Evolutionary conservation across 2,113 vertebrate species (phyloP), one percentile per base, ranked within the genome.

Genomic region (Corynorhinus townsendii): DNA sequence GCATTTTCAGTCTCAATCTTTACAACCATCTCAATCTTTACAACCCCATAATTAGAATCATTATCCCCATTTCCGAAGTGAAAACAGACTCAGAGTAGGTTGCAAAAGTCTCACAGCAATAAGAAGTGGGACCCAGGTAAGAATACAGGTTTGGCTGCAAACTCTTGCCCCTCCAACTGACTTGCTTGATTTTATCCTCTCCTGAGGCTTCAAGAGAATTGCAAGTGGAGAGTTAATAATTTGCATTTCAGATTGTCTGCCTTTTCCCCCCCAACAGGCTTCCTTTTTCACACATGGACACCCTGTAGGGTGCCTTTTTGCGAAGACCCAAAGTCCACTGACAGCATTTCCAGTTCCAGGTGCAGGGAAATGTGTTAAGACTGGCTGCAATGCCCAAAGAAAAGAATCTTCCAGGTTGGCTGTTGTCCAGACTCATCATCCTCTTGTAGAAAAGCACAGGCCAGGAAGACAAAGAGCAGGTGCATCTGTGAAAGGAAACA

Each of bases 401-500:
- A 79, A 81, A 73, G 66, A 35, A 59, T 94, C 89, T 84, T 95
- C 95, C 89, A 79, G 38, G 62, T 11, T 35, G 77, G 52, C 62
- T 89, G 83, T 49, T 93, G 91, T 80, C 84, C 80, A 92, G 80
- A 56, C 14, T 91, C 76, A 30, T 84, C 92, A 4, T 90, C 72
- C 76, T 96, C 62, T 6, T 19, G 28, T 20, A 80, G 85, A 52
- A 75, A 82, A 56, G 79, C 77, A 85, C 86, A 91, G 92, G 91
- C 64, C 91, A 83, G 56, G 76, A 86, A 82, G 86, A 96, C 86
- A 77, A 59, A 81, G 30, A 85, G n/a, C 95, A 94, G 96, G 85
- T 85, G 11, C 77, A 92, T 81, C 97, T 96, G 96, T 87, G 86
- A 75, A 97, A 77, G 88, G 52, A 97, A 95, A 95, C 84, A 95